Base-by-base conservation (phyloP, 2,888 invertebrate genomes). In the Drosophila subquinaria region DNA sequence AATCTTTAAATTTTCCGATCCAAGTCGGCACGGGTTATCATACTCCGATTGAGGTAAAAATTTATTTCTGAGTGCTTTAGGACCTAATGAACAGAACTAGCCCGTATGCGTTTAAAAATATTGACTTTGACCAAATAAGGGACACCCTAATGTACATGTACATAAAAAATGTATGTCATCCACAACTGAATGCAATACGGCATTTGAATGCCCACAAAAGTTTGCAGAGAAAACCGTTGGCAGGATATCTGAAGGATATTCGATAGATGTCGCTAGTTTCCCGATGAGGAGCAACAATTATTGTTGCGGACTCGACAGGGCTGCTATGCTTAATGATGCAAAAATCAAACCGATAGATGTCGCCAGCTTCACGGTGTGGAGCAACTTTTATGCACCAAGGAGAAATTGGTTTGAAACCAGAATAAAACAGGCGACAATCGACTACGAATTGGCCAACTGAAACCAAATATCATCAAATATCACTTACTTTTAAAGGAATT, bases 341-440 rank as follows among this genome's bases (percentile, higher is more conserved):
- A 0, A 13, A 1, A 2, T 2, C 4, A 6, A 20, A 13, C n/a
- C 59, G 35, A 33, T n/a, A 71, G 75, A 43, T 40, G 75, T 13
- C 69, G 53, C 23, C 3, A 10, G 4, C 0, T 17, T 13, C 4
- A 13, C 5, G 9, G 11, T 55, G 40, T 30, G 23, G 15, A 53
- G 47, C 11, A 10, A 5, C 9, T 9, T 17, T 15, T 9, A 5
- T 27, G 6, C 4, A 6, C 8, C 23, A n/a, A 17, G 17, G 3
- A 33, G 23, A 11, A 0, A 0, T 9, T 20, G 68, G 57, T 51
- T 57, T 17, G 38, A 51, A 69, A 69, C 51, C 23, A 51, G 13
- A 10, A 8, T 27, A 35, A n/a, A 0, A 17, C 10, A 27, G 13
- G 38, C 38, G 2, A 38, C n/a, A 6, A 38, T 35, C 11, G 11